Evolutionary conservation across 1,140 invertebrate species (phyloP).

Genomic region (Orius insidiosus): DNA sequence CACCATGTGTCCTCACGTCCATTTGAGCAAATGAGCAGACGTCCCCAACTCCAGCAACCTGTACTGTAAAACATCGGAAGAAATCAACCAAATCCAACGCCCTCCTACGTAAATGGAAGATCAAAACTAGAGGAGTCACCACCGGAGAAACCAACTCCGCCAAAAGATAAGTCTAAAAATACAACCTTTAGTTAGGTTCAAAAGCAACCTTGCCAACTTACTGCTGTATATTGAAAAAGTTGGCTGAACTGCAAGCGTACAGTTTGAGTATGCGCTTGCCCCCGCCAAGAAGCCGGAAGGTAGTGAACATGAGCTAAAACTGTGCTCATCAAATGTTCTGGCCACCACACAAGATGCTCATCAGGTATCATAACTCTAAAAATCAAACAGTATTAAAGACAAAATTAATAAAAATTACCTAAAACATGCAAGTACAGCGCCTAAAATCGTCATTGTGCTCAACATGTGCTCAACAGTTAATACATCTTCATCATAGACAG

Average conservation of each 20-base stretch:
- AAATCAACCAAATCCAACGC: constrained; percentile 91
- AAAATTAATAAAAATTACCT: constrained; percentile 25
- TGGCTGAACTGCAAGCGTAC: constrained; percentile 77
- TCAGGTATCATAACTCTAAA: constrained; percentile 50
- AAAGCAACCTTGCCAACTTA: too few relatives aligned
- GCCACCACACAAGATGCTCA: constrained; percentile 65
- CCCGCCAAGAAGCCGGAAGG: constrained; percentile 78
- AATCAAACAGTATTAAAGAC: too few relatives aligned
- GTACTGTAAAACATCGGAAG: constrained; percentile 87
- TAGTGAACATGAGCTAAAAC: constrained; percentile 92
- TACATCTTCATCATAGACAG: constrained; percentile 86
- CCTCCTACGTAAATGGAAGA: constrained; percentile 56
- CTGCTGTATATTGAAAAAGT: constrained; percentile 84
- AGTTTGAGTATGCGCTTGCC: constrained; percentile 69
- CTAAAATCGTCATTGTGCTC: constrained; percentile 62
- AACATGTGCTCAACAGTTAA: constrained; percentile 83
- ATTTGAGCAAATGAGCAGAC: constrained; percentile 95
- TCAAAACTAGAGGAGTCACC: constrained; percentile 79
- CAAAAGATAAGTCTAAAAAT: constrained; percentile 60
- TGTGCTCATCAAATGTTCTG: constrained; percentile 73
- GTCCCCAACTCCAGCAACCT: constrained; percentile 85
- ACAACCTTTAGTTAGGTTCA: too few relatives aligned
- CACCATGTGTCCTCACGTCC: constrained; percentile 83
- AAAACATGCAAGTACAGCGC: constrained; percentile 48
- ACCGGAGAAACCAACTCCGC: constrained; percentile 87